A percentile compares a stretch with the other conserved stretches of the same genome.
These are phyloP conservation scores for Meteorus colon DNA, from an alignment of 2,888 invertebrate genomes.

Conservation along the genomic window DNA sequence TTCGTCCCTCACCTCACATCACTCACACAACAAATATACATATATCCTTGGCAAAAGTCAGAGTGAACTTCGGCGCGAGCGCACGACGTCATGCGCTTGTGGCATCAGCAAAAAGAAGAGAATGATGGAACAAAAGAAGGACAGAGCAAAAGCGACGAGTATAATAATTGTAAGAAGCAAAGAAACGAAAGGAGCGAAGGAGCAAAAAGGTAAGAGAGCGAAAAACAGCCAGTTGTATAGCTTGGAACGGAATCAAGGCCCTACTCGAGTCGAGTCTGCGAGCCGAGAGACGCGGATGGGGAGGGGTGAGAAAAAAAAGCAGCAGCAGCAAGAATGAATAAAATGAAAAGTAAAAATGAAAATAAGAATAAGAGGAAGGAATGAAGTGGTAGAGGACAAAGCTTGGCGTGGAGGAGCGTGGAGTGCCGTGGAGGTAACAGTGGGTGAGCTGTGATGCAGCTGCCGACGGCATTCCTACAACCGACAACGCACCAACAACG, in stretches of 20 bases:
- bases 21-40: slow-evolving; percentile 51
- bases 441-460: slow-evolving; percentile 60
- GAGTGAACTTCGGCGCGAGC: not conserved
- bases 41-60: slow-evolving; percentile 21
- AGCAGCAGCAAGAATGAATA: slow-evolving; percentile 44
- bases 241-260: slow-evolving; percentile 40
- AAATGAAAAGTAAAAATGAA: slow-evolving; percentile 55
- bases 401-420: not conserved
- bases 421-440: slow-evolving; percentile 59
- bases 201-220: not conserved
- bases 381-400: slow-evolving; percentile 12
- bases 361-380: slow-evolving; percentile 28
- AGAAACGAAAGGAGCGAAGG: slow-evolving; percentile 1
- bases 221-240: slow-evolving; percentile 30
- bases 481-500: slow-evolving; percentile 55
- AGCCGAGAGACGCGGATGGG: slow-evolving; percentile 20
- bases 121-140: slow-evolving; percentile 56
- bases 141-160: slow-evolving; percentile 47
- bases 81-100: slow-evolving; percentile 33
- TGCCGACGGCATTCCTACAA: slow-evolving; percentile 66
- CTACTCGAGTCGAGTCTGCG: not conserved
- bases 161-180: slow-evolving; percentile 22
- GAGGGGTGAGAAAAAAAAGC: slow-evolving; percentile 23
- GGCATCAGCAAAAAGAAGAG: slow-evolving; percentile 50
- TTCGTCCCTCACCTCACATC: too few relatives aligned